Conservation (phyloP, 2,888 invertebrate genomes). For the Caenorhabditis angaria region DNA sequence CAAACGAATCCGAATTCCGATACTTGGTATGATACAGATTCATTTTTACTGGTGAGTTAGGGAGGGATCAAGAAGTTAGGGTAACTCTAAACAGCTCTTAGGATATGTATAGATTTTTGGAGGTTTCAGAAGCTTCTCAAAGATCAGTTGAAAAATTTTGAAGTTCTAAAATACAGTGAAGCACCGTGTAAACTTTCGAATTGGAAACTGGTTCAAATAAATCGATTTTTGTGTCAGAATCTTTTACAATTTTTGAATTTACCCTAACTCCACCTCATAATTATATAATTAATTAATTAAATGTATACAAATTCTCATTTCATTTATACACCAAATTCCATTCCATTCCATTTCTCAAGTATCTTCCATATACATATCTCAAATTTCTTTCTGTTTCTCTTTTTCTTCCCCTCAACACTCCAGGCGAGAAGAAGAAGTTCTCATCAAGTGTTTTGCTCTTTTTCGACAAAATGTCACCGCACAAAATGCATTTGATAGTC, state of each 20-base stretch:
- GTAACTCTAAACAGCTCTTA: no score
- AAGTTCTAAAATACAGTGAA: no score
- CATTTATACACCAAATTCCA: constrained; percentile 1
- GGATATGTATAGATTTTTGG: no score
- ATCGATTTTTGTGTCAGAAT: no score
- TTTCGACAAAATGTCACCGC: background rate
- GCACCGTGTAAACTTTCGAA: no score
- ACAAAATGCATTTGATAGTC: background rate
- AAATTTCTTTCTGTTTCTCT: background rate
- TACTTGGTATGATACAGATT: constrained; percentile 69
- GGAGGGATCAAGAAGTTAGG: no score
- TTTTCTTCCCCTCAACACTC: background rate
- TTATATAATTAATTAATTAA: background rate
- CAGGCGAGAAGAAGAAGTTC: background rate
- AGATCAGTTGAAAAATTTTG: no score
- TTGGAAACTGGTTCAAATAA: no score
- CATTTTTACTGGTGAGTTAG: constrained; percentile 66
- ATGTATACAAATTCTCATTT: background rate
- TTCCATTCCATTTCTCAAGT: constrained; percentile 25
- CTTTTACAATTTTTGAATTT: background rate
- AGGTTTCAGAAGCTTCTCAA: no score
- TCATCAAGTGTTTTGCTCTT: constrained; percentile 3
- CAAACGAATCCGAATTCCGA: constrained; percentile 55
- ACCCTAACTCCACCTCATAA: background rate
- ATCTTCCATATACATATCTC: constrained; percentile 7